Evolutionary conservation across 53 echinoderm and acorn worm genomes (phyloP), one percentile per base, ranked within the genome.

Genomic region (Stichopus horrens): DNA sequence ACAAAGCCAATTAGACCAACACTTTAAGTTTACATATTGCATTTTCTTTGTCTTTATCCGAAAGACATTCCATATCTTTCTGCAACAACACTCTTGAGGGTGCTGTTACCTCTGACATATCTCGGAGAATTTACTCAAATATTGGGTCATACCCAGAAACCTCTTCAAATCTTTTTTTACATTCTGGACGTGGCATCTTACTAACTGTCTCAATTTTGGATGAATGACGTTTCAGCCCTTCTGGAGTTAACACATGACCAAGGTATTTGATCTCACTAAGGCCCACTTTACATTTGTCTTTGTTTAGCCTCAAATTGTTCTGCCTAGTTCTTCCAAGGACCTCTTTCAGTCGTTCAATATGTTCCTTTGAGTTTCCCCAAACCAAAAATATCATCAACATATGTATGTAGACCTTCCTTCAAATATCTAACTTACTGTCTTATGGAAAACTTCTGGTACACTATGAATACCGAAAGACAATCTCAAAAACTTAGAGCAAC

Each of bases 311-410:
- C 55, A 86, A 84, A 65, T 74, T 89, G 18, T 55, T 88, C 18
- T 74, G 66, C 14, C 76, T 88, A 8, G 58, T 82, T 74, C 82
- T 77, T 5, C 66, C 22, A 19, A 93, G 58, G 67, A 93, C 90
- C 58, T 76, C 74, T 52, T 79, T 78, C 73, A 91, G 83, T 16
- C 88, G 10, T 11, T 55, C 73, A 71, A 93, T 79, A 54, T 91
- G 95, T 83, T 90, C 88, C 0, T 20, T 10, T 65, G 74, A 80
- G 83, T 52, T 60, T 58, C 90, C 95, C 77, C 93, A 76, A 7
- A 95, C 81, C n/a, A 95, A 71, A 5, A 93, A n/a, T 95, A 75
- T 95, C 95, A 76, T 93, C 95, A 67, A 93, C 92, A 11, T 91
- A 86, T 21, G 93, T 91, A 71, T 91, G 58, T 37, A 92, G 90